phyloP scores from a whole-genome alignment of 2,888 invertebrate genomes.

The Acrobasis suavella region DNA sequence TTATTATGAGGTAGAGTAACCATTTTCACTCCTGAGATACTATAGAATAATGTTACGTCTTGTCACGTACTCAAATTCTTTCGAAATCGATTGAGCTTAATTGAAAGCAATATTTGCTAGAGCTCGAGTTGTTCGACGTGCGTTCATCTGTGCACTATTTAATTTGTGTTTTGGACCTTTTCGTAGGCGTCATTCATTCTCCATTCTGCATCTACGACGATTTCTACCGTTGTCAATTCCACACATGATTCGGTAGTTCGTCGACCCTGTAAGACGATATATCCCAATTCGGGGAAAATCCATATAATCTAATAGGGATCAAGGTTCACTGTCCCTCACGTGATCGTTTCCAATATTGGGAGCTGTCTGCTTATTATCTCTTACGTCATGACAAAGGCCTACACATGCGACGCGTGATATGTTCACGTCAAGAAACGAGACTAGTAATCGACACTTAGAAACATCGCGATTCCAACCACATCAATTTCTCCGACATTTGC shows the following conservation, averaged over 20 bases:
- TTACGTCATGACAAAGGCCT: constrained; percentile 45
- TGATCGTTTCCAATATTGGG: constrained; percentile 29
- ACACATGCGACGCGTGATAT: constrained; percentile 38
- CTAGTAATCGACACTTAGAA: constrained; percentile 23
- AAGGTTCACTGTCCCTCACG: constrained; percentile 36
- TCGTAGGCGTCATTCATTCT: constrained; percentile 31
- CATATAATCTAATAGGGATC: constrained; percentile 21
- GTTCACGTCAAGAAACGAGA: constrained; percentile 22
- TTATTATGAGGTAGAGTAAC: too few relatives aligned
- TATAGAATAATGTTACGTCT: too few relatives aligned
- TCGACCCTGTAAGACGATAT: constrained; percentile 17
- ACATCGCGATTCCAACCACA: background rate
- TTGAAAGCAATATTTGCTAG: too few relatives aligned
- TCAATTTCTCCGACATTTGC: background rate
- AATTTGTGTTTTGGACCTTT: background rate
- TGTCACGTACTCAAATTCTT: too few relatives aligned
- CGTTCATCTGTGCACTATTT: background rate
- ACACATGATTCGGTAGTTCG: constrained; percentile 20
- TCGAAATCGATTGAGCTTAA: too few relatives aligned
- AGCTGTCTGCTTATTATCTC: constrained; percentile 29
- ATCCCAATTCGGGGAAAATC: constrained; percentile 28
- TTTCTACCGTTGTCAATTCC: constrained; percentile 27
- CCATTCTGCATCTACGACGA: constrained; percentile 11
- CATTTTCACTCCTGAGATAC: too few relatives aligned
- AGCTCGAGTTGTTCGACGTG: too few relatives aligned